Conservation (phyloP, 2,113 vertebrate genomes). For the Lepisosteus osseus region DNA sequence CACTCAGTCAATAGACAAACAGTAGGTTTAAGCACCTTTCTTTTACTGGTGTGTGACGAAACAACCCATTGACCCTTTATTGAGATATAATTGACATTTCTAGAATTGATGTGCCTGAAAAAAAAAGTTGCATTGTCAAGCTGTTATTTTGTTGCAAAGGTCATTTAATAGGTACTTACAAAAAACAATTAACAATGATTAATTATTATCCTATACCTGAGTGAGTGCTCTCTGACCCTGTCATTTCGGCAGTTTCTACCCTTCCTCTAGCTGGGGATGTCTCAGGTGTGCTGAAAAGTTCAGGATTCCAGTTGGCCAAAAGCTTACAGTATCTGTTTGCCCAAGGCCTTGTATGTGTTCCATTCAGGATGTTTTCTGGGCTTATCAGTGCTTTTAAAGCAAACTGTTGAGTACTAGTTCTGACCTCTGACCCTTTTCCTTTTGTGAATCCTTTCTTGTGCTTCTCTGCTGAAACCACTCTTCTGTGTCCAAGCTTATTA, state of each 20-base stretch:
- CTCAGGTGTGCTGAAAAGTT: conserved; percentile 21
- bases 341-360: conserved; percentile 55
- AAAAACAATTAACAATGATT: conserved; percentile 62
- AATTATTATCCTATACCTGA: conserved; percentile 42
- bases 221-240: background rate
- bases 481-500: conserved; percentile 5
- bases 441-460: conserved; percentile 60
- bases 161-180: conserved; percentile 54
- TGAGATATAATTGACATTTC: conserved; percentile 53
- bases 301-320: conserved; percentile 52
- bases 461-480: conserved; percentile 4
- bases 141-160: conserved; percentile 47
- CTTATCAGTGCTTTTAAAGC: conserved; percentile 81
- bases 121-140: conserved; percentile 44
- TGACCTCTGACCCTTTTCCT: conserved; percentile 74
- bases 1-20: conserved; percentile 42
- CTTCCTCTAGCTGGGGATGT: conserved; percentile 22
- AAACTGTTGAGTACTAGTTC: conserved; percentile 78
- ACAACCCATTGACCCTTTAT: conserved; percentile 30
- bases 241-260: conserved; percentile 52
- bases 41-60: conserved; percentile 30
- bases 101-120: conserved; percentile 50
- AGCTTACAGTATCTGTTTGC: conserved; percentile 68
- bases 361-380: conserved; percentile 77
- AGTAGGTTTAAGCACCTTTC: conserved; percentile 24